Evolutionary conservation across 2,888 invertebrate species (phyloP).

Genomic region (Sabellastarte sp.): DNA sequence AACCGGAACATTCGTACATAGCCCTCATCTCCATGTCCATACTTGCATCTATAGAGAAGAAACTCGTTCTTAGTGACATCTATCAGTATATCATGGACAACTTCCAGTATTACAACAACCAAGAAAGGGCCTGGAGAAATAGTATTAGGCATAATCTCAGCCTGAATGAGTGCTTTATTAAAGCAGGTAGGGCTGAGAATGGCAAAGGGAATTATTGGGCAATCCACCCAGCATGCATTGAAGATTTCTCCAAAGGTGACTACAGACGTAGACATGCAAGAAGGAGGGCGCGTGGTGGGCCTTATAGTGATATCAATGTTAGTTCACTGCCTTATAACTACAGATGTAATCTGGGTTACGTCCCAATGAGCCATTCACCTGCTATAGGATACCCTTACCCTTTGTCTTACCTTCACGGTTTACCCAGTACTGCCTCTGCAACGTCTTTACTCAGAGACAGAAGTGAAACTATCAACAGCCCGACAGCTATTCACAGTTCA

Average conservation of each 20-base stretch:
- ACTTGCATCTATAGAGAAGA: constrained; percentile 39
- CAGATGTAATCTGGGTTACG: not conserved
- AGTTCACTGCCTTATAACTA: not conserved
- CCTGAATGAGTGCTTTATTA: constrained; percentile 55
- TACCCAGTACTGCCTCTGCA: not conserved
- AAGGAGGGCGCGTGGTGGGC: constrained; percentile 68
- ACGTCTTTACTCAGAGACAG: no score
- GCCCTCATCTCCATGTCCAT: constrained; percentile 57
- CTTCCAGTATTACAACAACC: constrained; percentile 49
- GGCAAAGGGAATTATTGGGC: constrained; percentile 99
- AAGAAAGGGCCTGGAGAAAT: constrained; percentile 53
- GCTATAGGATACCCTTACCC: not conserved
- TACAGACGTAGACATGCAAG: constrained; percentile 94
- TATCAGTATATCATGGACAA: constrained; percentile 53
- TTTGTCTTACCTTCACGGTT: not conserved
- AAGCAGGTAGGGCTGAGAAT: constrained; percentile 64
- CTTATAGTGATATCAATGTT: not conserved
- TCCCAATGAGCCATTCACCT: not conserved
- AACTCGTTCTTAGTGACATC: constrained; percentile 51
- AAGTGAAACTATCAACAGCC: no score
- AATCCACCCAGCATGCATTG: constrained; percentile 93
- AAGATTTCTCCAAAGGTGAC: constrained; percentile 94
- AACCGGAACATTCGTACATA: constrained; percentile 53
- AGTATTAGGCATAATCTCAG: constrained; percentile 54
- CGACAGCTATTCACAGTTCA: no score